These are phyloP conservation scores for Leptocoma aspasia DNA, from an alignment of 2,113 vertebrate genomes.

Conservation along the genomic window DNA sequence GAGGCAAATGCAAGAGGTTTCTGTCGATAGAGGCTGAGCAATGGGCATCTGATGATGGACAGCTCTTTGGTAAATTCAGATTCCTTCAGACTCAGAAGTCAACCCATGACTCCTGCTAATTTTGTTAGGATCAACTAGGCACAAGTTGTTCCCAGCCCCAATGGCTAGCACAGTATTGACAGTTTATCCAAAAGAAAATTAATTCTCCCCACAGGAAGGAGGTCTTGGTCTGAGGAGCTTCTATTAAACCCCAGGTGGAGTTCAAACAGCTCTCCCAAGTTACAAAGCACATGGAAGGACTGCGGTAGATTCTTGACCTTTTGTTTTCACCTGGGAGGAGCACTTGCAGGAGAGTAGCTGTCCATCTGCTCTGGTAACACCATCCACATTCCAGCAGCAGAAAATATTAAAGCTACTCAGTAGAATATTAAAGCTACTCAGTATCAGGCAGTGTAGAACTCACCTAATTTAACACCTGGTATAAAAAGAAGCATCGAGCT, in stretches of 20 bases:
- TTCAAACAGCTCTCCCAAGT: background rate
- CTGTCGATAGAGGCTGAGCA: background rate
- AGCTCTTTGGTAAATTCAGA: background rate
- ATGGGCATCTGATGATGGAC: background rate
- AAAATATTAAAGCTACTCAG: background rate
- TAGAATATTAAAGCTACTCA: too few species aligned
- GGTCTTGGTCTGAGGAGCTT: background rate
- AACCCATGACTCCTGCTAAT: background rate
- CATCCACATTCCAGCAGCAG: background rate
- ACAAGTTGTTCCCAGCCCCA: background rate
- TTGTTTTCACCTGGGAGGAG: background rate
- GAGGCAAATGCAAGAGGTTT: background rate
- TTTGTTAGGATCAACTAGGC: background rate
- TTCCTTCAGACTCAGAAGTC: too few species aligned
- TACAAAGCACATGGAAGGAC: background rate
- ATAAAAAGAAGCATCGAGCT: background rate
- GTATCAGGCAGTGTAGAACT: background rate
- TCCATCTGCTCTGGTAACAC: background rate
- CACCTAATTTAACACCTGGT: background rate
- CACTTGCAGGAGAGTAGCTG: background rate
- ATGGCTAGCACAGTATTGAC: background rate
- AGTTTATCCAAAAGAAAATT: background rate
- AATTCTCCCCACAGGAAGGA: background rate
- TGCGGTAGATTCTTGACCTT: background rate
- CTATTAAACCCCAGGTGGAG: background rate